Percentiles rank a stretch among this genome's conserved stretches.
These are phyloP conservation scores for Automeris io DNA, from an alignment of 2,888 invertebrate species.

Conservation along the genomic window DNA sequence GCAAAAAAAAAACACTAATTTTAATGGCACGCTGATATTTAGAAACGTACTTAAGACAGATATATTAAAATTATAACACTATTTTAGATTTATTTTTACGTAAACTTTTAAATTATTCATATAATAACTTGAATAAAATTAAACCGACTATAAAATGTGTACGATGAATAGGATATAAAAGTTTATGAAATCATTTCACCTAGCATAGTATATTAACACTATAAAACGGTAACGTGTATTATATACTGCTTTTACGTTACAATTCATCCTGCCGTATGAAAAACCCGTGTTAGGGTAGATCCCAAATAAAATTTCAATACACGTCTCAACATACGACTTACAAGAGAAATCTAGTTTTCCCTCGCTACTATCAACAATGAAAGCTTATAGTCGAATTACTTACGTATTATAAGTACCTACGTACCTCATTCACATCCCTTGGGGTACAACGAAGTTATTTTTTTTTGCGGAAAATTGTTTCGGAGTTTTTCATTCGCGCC, in stretches of 20 bases:
- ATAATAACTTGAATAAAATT: neutral
- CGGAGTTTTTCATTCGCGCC: constrained; percentile 7
- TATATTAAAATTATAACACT: too few species aligned
- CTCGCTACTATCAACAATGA: constrained; percentile 6
- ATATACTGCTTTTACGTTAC: neutral
- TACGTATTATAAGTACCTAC: constrained; percentile 2
- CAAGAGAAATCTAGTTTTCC: constrained; percentile 14
- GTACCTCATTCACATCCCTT: constrained; percentile 4
- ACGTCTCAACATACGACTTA: constrained; percentile 13
- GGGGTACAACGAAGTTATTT: constrained; percentile 7
- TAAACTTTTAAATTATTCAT: neutral
- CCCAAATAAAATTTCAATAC: constrained; percentile 8
- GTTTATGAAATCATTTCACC: neutral
- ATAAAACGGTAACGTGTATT: neutral
- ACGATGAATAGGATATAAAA: neutral
- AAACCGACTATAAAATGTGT: neutral
- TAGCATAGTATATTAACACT: neutral
- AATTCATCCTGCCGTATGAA: neutral
- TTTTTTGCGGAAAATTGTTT: constrained; percentile 7
- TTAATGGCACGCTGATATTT: too few species aligned
- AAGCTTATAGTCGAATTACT: constrained; percentile 11
- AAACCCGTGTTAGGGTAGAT: neutral
- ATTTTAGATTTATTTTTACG: too few species aligned
- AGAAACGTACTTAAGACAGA: too few species aligned
- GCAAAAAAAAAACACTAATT: too few species aligned